phyloP scores from a whole-genome alignment of 2,888 invertebrate species.

The Eueremaeus valkanovi region DNA sequence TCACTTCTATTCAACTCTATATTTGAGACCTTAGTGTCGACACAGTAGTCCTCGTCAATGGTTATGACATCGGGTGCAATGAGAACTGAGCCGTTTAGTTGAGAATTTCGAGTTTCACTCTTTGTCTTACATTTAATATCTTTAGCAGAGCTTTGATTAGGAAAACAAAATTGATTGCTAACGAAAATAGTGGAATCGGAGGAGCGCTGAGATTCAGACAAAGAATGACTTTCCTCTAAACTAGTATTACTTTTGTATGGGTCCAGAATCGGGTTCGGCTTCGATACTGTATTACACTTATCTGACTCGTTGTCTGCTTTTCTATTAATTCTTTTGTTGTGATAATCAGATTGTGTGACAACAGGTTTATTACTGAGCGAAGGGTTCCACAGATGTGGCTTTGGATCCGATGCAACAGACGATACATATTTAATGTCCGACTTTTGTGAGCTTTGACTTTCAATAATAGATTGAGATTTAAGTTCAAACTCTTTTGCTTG shows the following conservation, averaged over 20 bases:
- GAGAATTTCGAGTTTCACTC: neutral
- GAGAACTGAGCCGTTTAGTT: neutral
- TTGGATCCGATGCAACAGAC: neutral
- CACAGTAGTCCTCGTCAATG: neutral
- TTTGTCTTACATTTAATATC: neutral
- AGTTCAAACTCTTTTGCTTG: neutral
- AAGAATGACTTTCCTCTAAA: too few species aligned
- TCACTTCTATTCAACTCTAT: neutral
- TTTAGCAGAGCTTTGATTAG: too few species aligned
- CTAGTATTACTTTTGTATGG: too few species aligned
- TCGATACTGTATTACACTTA: neutral
- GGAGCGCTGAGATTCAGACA: too few species aligned
- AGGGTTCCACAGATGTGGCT: constrained; percentile 23
- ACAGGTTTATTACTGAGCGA: constrained; percentile 1
- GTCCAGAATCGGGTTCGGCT: too few species aligned
- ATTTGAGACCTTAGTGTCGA: neutral
- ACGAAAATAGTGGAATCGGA: too few species aligned
- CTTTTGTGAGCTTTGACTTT: neutral
- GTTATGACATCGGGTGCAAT: neutral
- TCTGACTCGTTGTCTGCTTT: neutral
- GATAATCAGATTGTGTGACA: constrained; percentile 7
- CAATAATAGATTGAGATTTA: neutral
- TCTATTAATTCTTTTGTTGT: neutral
- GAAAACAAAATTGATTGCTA: too few species aligned
- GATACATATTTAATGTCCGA: constrained; percentile 3